Evolutionary conservation across 1,140 invertebrate species (phyloP).

Genomic region (Lucilia sericata): DNA sequence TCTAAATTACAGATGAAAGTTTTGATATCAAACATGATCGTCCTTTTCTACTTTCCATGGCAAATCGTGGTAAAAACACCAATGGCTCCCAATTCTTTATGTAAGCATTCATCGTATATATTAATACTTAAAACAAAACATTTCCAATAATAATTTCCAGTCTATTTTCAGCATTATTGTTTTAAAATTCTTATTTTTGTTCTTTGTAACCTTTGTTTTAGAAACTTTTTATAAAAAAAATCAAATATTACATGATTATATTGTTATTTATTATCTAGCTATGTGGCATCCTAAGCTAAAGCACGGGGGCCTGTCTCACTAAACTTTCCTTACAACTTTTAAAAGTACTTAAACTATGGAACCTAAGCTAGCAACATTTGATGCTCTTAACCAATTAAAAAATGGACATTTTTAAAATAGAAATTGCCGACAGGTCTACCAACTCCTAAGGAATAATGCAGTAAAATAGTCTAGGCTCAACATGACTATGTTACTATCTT

Average conservation of each 20-base stretch:
- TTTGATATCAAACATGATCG: conserved; percentile 91
- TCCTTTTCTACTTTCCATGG: conserved; percentile 93
- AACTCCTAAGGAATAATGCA: neutral
- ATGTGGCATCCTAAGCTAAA: conserved; percentile 15
- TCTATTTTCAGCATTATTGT: neutral
- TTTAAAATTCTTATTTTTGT: neutral
- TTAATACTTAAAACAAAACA: neutral
- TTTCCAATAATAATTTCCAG: conserved; percentile 7
- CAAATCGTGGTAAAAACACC: conserved; percentile 95
- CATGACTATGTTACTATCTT: neutral
- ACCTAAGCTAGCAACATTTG: neutral
- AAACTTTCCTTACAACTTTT: conserved; percentile 17
- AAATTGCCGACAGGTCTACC: neutral
- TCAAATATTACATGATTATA: conserved; percentile 8
- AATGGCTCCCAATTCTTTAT: conserved; percentile 99
- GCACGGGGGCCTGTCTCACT: neutral
- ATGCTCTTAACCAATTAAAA: neutral
- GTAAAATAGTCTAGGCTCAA: neutral
- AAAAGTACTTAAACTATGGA: conserved; percentile 2
- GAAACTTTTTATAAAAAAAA: neutral
- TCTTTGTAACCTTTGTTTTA: neutral
- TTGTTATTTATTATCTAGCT: conserved; percentile 22
- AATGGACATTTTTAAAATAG: neutral
- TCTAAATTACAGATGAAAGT: conserved; percentile 82
- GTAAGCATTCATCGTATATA: conserved; percentile 70